A percentile compares a stretch with the other conserved stretches of the same genome.
phyloP scores from a whole-genome alignment of 2,888 invertebrate species.

The Bedellia somnulentella region DNA sequence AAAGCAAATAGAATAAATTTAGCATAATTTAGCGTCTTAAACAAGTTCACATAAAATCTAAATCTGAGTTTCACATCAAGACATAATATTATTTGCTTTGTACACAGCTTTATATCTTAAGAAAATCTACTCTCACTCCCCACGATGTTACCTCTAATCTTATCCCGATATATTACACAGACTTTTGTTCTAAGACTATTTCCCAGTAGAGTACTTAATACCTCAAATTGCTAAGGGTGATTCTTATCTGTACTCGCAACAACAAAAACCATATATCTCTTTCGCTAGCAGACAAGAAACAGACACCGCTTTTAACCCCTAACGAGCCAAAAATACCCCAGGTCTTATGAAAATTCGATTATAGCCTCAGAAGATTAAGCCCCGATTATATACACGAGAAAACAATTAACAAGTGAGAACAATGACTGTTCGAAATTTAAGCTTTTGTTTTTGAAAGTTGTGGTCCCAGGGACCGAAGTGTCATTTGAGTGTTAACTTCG shows the following conservation, averaged over 20 bases:
- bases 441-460: slow-evolving; percentile 45
- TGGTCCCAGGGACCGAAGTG: slow-evolving; percentile 24
- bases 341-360: slow-evolving; percentile 49
- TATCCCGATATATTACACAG: too few species aligned
- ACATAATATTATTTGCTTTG: too few species aligned
- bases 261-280: slow-evolving; percentile 30
- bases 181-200: too few species aligned
- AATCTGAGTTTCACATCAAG: too few species aligned
- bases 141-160: too few species aligned
- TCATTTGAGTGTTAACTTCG: slow-evolving; percentile 27
- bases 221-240: neutral
- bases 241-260: slow-evolving; percentile 13
- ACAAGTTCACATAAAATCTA: too few species aligned
- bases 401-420: slow-evolving; percentile 54
- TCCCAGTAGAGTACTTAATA: neutral
- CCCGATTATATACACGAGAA: slow-evolving; percentile 46
- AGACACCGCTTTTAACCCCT: slow-evolving; percentile 20
- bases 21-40: too few species aligned
- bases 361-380: slow-evolving; percentile 33
- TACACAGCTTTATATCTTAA: too few species aligned
- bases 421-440: slow-evolving; percentile 46
- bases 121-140: too few species aligned
- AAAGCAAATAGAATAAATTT: too few species aligned
- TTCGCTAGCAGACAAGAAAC: slow-evolving; percentile 25
- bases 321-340: slow-evolving; percentile 17